These are phyloP conservation scores for Orientallactaga sibirica DNA, from an alignment of 2,797 vertebrate species.

Conservation along the genomic window DNA sequence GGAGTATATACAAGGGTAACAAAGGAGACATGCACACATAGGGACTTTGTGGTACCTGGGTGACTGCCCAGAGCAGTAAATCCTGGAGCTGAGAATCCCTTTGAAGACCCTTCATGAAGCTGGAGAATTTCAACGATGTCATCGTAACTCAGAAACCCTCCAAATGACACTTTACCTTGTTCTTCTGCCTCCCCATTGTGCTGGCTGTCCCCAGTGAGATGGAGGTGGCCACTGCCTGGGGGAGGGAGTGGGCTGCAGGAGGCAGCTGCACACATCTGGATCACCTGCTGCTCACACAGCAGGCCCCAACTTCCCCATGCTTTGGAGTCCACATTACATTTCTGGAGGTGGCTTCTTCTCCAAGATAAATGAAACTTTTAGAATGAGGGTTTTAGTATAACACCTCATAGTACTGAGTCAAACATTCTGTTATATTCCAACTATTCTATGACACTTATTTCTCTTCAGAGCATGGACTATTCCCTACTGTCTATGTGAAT, in stretches of 20 bases:
- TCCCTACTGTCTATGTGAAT: conserved; percentile 1
- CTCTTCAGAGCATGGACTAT: background rate
- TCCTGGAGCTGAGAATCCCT: conserved; percentile 58
- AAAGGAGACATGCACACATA: conserved; percentile 70
- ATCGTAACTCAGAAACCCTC: conserved; percentile 75
- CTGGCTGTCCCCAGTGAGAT: conserved; percentile 51
- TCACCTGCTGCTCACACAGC: conserved; percentile 75
- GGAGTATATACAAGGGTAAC: conserved; percentile 69
- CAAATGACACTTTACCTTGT: conserved; percentile 78
- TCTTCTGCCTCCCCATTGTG: conserved; percentile 72
- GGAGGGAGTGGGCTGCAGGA: conserved; percentile 48
- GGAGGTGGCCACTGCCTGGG: background rate
- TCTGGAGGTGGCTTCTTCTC: conserved; percentile 45
- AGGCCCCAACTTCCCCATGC: conserved; percentile 47
- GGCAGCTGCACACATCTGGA: conserved; percentile 78
- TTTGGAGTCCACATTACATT: conserved; percentile 53
- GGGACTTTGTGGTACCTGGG: conserved; percentile 80
- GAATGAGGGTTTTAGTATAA: conserved; percentile 19
- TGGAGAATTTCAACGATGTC: conserved; percentile 80
- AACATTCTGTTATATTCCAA: conserved; percentile 35
- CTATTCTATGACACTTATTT: background rate
- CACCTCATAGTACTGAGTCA: conserved; percentile 24
- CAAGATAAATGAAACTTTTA: conserved; percentile 46
- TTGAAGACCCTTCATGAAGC: conserved; percentile 78
- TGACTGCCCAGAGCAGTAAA: conserved; percentile 74